Evolutionary conservation across 2,113 vertebrate species (phyloP).

Genomic region (Conger conger): DNA sequence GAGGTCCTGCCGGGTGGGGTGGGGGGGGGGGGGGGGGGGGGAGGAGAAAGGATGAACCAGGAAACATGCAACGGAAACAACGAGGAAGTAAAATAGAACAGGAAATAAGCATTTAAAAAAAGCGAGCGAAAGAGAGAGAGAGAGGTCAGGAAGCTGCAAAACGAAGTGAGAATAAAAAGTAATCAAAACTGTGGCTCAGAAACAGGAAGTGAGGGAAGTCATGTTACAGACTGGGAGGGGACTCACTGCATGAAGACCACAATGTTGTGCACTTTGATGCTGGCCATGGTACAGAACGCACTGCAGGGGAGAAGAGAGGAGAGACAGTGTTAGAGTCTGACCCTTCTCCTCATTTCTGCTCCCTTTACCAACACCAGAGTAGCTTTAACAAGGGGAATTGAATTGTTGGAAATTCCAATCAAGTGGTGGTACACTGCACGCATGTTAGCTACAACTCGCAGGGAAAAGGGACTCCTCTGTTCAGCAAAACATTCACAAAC

Average conservation of each 20-base stretch:
- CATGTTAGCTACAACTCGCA: not conserved
- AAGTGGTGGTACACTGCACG: not conserved
- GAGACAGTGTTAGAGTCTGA: not conserved
- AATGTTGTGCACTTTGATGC: slow-evolving; percentile 88
- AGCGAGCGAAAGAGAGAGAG: not conserved
- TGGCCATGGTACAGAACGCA: slow-evolving; percentile 84
- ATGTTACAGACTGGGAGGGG: not conserved
- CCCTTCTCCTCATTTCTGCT: not conserved
- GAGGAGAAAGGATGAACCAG: too few relatives aligned
- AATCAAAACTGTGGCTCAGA: not conserved
- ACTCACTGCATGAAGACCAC: slow-evolving; percentile 88
- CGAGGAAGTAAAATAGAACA: not conserved
- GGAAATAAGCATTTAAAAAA: not conserved
- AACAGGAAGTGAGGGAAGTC: not conserved
- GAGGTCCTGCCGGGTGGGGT: slow-evolving; percentile 74
- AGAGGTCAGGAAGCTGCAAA: not conserved
- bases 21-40: too few relatives aligned
- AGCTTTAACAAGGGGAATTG: too few relatives aligned
- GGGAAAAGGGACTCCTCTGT: not conserved
- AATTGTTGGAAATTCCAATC: too few relatives aligned
- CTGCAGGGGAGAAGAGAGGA: slow-evolving; percentile 56
- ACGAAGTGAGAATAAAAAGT: not conserved
- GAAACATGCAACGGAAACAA: not conserved
- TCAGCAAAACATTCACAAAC: not conserved
- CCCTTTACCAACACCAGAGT: not conserved